These are phyloP conservation scores for Ochotona princeps DNA, from an alignment of 2,113 vertebrate species.

Conservation along the genomic window DNA sequence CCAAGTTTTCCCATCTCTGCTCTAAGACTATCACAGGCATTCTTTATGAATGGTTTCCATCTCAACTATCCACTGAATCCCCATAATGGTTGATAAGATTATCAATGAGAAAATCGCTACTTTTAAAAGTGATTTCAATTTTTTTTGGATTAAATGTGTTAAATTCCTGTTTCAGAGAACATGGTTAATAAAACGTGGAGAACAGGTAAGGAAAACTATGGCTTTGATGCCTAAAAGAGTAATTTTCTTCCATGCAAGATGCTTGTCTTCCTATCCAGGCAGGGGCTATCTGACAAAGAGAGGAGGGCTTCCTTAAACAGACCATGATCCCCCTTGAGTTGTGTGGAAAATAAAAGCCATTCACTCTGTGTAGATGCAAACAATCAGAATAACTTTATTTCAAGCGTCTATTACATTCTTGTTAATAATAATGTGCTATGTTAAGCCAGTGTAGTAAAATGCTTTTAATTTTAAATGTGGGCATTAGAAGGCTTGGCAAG, in stretches of 20 bases:
- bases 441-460: conserved; percentile 71
- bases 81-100: background rate
- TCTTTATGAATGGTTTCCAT: background rate
- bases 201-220: background rate
- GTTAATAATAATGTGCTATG: conserved; percentile 61
- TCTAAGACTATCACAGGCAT: background rate
- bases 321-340: background rate
- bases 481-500: conserved; percentile 5
- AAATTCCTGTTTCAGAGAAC: background rate
- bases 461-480: conserved; percentile 61
- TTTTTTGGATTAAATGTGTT: conserved; percentile 1
- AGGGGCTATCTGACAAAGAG: background rate
- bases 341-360: background rate
- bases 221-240: background rate
- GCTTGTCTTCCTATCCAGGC: background rate
- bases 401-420: conserved; percentile 72
- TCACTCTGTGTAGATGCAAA: conserved; percentile 14
- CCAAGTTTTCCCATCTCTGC: background rate
- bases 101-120: background rate
- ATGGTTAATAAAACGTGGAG: background rate
- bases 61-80: background rate
- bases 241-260: background rate
- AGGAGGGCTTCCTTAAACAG: background rate
- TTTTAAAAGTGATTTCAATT: too few species aligned
- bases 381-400: conserved; percentile 83